Evolutionary conservation across 2,888 invertebrate genomes (phyloP).

Genomic region (Litoditis marina): DNA sequence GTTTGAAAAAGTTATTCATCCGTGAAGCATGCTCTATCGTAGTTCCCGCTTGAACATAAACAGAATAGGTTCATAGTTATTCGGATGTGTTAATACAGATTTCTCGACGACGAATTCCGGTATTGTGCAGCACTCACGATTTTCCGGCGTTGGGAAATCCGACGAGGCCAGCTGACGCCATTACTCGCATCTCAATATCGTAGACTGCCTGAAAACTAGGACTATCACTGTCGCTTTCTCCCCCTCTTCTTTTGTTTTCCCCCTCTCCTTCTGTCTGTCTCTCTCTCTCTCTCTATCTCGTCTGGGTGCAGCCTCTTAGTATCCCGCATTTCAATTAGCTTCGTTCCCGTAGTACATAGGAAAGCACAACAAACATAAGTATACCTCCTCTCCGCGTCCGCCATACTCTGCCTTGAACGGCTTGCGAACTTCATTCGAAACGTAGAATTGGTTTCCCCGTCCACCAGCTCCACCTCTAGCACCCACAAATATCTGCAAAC

Average conservation of each 20-base stretch:
- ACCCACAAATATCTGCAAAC: constrained; percentile 77
- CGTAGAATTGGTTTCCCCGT: constrained; percentile 87
- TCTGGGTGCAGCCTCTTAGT: too few species aligned
- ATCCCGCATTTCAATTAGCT: too few species aligned
- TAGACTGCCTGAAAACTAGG: constrained; percentile 68
- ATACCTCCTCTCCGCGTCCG: constrained; percentile 75
- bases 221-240: too few species aligned
- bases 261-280: too few species aligned
- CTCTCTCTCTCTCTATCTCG: too few species aligned
- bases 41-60: too few species aligned
- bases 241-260: not conserved
- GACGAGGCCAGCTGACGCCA: constrained; percentile 89
- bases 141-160: constrained; percentile 92
- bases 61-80: too few species aligned
- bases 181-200: constrained; percentile 79
- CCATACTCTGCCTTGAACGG: constrained; percentile 85
- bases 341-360: not conserved
- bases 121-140: constrained; percentile 67
- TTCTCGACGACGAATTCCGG: constrained; percentile 5
- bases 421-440: constrained; percentile 74
- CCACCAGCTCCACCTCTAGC: constrained; percentile 94
- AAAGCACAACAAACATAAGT: constrained; percentile 11
- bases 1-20: not conserved
- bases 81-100: too few species aligned
- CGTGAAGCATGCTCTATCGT: not conserved